These are phyloP conservation scores for Sus cebifrons DNA, from an alignment of 2,797 vertebrate species.

Conservation along the genomic window DNA sequence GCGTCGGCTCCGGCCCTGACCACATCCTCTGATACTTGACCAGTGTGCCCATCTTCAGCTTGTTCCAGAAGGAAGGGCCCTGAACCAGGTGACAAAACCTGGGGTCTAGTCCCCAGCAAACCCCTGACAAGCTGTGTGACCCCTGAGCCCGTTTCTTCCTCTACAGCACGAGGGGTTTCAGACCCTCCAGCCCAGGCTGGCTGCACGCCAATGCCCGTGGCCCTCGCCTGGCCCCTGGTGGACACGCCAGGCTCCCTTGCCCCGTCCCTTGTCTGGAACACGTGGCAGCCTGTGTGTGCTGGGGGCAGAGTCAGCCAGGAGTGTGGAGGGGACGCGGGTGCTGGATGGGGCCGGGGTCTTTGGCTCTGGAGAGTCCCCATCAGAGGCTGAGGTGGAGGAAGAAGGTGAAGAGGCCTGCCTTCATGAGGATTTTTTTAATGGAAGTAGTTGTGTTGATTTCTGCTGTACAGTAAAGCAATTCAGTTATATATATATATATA, in stretches of 20 bases:
- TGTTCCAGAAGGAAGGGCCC: neutral
- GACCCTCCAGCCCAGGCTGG: neutral
- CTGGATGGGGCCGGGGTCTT: neutral
- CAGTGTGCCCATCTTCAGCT: neutral
- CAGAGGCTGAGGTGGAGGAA: too few species aligned
- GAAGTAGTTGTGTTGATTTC: too few species aligned
- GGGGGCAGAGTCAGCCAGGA: neutral
- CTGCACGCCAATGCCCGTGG: too few species aligned
- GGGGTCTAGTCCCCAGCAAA: neutral
- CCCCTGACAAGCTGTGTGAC: neutral
- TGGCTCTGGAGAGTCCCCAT: neutral
- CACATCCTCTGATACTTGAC: neutral
- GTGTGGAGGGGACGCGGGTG: neutral
- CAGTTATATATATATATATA: too few species aligned
- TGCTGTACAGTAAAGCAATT: too few species aligned
- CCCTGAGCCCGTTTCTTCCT: neutral
- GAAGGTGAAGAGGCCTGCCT: fast-evolving
- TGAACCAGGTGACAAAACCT: neutral
- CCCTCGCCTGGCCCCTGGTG: too few species aligned
- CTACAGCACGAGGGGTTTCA: neutral
- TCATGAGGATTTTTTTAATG: neutral
- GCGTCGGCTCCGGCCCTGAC: neutral
- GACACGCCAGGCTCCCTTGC: too few species aligned
- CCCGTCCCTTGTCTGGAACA: neutral
- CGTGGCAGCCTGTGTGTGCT: fast-evolving